Evolutionary conservation across 1,140 invertebrate species (phyloP).

Genomic region (Zophobas morio): DNA sequence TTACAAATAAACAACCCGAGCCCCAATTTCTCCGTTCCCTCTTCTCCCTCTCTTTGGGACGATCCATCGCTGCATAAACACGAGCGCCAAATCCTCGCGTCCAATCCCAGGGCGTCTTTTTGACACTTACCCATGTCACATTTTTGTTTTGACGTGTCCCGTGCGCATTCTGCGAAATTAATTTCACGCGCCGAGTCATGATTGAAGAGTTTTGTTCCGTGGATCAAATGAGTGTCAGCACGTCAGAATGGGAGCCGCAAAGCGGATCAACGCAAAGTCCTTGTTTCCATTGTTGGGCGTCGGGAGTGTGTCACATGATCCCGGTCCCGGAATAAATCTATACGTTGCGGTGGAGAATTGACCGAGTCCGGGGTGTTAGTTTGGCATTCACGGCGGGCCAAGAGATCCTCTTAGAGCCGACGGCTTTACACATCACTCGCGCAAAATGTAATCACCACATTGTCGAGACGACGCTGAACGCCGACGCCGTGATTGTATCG

Average conservation of each 20-base stretch:
- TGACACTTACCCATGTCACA: too few relatives aligned
- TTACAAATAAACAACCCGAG: too few relatives aligned
- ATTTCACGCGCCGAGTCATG: conserved; percentile 35
- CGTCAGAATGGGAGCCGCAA: conserved; percentile 36
- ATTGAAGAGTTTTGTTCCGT: conserved; percentile 45
- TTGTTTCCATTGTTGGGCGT: conserved; percentile 39
- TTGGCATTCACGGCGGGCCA: conserved; percentile 33
- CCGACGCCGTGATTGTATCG: conserved; percentile 35
- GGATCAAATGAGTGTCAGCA: conserved; percentile 46
- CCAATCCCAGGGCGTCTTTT: too few relatives aligned
- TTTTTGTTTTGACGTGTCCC: background rate
- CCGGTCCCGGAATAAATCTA: conserved; percentile 29
- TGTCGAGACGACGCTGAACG: conserved; percentile 36
- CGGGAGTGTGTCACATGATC: conserved; percentile 39
- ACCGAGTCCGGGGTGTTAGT: conserved; percentile 46
- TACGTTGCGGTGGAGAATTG: conserved; percentile 49
- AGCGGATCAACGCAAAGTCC: conserved; percentile 41
- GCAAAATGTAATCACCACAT: conserved; percentile 51
- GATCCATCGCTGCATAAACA: too few relatives aligned
- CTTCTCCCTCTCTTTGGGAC: too few relatives aligned
- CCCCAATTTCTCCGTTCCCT: too few relatives aligned
- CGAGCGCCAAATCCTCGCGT: too few relatives aligned
- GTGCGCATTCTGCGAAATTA: conserved; percentile 32
- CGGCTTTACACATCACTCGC: conserved; percentile 51
- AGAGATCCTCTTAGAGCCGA: conserved; percentile 49